Evolutionary conservation across 2,797 vertebrate genomes (phyloP).

Genomic region (Coracias cyanogaster): DNA sequence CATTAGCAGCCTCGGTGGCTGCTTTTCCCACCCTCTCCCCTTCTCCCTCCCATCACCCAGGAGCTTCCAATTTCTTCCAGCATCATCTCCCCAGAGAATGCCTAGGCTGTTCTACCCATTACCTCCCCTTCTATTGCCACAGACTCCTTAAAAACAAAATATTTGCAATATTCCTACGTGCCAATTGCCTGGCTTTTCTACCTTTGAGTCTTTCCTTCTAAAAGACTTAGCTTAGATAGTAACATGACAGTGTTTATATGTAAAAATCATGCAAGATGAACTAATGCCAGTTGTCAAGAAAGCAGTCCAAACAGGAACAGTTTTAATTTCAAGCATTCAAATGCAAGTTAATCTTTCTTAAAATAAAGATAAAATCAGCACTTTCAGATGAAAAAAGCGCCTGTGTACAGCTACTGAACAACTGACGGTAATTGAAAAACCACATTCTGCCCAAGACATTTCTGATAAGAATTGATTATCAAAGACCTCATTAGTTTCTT

Average conservation of each 20-base stretch:
- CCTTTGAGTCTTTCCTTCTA: neutral
- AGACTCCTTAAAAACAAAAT: neutral
- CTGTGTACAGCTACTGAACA: constrained; percentile 32
- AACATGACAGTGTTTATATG: neutral
- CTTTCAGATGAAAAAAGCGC: constrained; percentile 8
- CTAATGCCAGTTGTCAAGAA: neutral
- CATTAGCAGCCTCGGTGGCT: fast-evolving
- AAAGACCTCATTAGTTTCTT: constrained; percentile 67
- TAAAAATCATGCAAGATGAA: neutral
- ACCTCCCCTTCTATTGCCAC: neutral
- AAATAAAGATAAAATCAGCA: constrained; percentile 69
- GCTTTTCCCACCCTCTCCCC: neutral
- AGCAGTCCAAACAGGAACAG: neutral
- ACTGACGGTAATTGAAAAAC: constrained; percentile 66
- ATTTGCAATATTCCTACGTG: neutral
- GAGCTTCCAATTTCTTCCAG: neutral
- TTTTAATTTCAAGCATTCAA: constrained; percentile 14
- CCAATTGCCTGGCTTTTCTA: neutral
- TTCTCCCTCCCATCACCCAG: neutral
- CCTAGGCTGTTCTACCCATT: neutral
- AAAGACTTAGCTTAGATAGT: neutral
- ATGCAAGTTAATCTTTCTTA: constrained; percentile 4
- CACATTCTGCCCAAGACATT: constrained; percentile 42
- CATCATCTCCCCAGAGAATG: neutral
- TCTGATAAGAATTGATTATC: constrained; percentile 70